A percentile compares a stretch with the other conserved stretches of the same genome.
Conservation (phyloP, 23 tunicate species). For the Ascidia mentula region DNA sequence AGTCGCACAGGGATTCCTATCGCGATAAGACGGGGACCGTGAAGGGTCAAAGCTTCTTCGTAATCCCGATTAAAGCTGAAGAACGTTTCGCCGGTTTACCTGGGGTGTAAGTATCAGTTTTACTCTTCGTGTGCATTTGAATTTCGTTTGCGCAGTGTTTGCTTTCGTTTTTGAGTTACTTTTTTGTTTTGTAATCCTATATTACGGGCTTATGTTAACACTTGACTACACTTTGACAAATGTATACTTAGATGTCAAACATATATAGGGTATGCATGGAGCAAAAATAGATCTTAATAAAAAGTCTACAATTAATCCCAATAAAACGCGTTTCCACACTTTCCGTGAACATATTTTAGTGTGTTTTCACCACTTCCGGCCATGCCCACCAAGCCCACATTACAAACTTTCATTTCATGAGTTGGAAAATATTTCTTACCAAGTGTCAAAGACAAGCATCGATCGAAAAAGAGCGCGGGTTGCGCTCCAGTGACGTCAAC, state of each 20-base stretch:
- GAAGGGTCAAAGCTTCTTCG: conserved; percentile 55
- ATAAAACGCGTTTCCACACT: too few relatives aligned
- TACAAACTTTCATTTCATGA: too few relatives aligned
- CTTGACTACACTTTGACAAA: too few relatives aligned
- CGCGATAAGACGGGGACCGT: conserved; percentile 78
- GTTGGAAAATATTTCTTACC: background rate
- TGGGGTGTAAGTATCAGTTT: conserved; percentile 41
- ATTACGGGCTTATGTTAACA: too few relatives aligned
- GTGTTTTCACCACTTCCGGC: too few relatives aligned
- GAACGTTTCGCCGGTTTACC: conserved; percentile 60
- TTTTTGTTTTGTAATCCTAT: background rate
- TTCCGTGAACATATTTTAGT: too few relatives aligned
- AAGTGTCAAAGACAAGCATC: background rate
- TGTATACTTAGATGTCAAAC: too few relatives aligned
- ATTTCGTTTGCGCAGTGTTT: too few relatives aligned
- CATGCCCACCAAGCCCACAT: too few relatives aligned
- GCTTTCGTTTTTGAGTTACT: background rate
- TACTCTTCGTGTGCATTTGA: background rate
- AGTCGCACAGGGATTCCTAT: conserved; percentile 68
- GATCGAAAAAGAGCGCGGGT: background rate
- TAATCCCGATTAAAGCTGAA: conserved; percentile 77
- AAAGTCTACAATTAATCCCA: too few relatives aligned
- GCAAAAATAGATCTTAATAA: too few relatives aligned
- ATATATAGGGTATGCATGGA: too few relatives aligned
- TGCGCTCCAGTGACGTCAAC: background rate